Percentiles rank a stretch among this genome's conserved stretches.
Conservation (phyloP, 2,797 vertebrate species). For the Calcarius lapponicus region DNA sequence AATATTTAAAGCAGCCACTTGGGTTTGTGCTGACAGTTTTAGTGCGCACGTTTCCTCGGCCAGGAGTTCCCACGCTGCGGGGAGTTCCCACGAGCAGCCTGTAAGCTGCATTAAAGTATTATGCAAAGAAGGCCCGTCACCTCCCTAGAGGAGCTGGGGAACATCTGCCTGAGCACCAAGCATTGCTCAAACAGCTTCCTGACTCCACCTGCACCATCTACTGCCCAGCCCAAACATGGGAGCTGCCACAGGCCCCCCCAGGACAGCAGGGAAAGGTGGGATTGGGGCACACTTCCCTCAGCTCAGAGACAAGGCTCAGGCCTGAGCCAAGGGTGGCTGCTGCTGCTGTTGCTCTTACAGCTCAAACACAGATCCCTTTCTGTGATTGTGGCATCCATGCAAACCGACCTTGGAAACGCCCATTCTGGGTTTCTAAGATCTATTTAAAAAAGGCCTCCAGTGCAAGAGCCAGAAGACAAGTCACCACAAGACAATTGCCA, state of each 20-base stretch:
- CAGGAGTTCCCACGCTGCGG: constrained; percentile 31
- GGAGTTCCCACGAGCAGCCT: constrained; percentile 17
- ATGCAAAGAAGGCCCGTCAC: constrained; percentile 22
- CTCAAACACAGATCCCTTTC: not conserved
- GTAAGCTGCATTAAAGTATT: constrained; percentile 40
- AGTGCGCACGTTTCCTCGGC: not conserved
- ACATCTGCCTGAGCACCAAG: constrained; percentile 9
- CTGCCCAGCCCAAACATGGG: fast-evolving
- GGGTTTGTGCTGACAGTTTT: not conserved
- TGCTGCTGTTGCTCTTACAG: not conserved
- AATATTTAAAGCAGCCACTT: constrained; percentile 21
- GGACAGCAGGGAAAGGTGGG: not conserved
- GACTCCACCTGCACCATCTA: not conserved
- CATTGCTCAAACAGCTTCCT: not conserved
- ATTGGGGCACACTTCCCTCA: not conserved
- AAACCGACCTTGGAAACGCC: not conserved
- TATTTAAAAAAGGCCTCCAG: constrained; percentile 13
- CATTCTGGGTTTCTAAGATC: not conserved
- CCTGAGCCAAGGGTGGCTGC: not conserved
- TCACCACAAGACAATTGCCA: constrained; percentile 65
- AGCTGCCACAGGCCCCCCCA: not conserved
- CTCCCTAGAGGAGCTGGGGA: not conserved
- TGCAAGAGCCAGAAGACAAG: constrained; percentile 29
- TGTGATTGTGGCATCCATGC: not conserved
- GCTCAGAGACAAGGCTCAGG: not conserved